Evolutionary conservation across 2,797 vertebrate genomes (phyloP).

Genomic region (Lepus townsendii): DNA sequence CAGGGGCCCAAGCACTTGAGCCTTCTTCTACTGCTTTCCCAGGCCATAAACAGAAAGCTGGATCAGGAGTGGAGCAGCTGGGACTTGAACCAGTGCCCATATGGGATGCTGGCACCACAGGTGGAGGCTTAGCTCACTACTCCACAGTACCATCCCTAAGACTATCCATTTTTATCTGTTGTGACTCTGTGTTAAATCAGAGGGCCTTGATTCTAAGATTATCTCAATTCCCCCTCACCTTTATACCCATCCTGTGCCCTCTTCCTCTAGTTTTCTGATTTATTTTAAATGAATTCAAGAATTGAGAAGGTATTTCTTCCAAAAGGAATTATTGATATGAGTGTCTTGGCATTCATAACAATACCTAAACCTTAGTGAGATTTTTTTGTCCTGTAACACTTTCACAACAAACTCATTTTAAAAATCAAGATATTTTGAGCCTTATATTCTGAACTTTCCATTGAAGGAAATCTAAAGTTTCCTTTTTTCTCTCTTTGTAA

Average conservation of each 20-base stretch:
- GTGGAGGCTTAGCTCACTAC: too few species aligned
- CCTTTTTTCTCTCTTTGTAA: not conserved
- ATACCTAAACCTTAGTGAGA: slow-evolving; percentile 10
- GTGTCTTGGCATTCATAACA: slow-evolving; percentile 28
- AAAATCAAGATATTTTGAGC: slow-evolving; percentile 17
- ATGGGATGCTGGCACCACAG: too few species aligned
- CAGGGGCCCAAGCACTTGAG: too few species aligned
- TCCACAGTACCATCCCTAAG: not conserved
- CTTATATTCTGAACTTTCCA: slow-evolving; percentile 58
- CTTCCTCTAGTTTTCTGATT: not conserved
- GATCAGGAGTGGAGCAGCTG: too few species aligned
- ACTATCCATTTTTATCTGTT: not conserved
- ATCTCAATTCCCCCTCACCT: slow-evolving; percentile 14
- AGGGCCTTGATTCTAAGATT: slow-evolving; percentile 4
- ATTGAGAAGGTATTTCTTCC: slow-evolving; percentile 55
- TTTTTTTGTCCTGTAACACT: slow-evolving; percentile 18
- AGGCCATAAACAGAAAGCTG: too few species aligned
- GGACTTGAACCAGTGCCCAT: too few species aligned
- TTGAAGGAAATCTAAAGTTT: slow-evolving; percentile 43
- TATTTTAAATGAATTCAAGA: slow-evolving; percentile 52
- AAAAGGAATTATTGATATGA: slow-evolving; percentile 25
- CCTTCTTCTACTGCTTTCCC: too few species aligned
- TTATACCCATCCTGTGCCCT: not conserved
- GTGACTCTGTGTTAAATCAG: slow-evolving; percentile 29
- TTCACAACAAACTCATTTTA: slow-evolving; percentile 3